A percentile compares a stretch with the other conserved stretches of the same genome.
phyloP scores from a whole-genome alignment of 2,113 vertebrate species.

The Myrmophylax atrothorax region DNA sequence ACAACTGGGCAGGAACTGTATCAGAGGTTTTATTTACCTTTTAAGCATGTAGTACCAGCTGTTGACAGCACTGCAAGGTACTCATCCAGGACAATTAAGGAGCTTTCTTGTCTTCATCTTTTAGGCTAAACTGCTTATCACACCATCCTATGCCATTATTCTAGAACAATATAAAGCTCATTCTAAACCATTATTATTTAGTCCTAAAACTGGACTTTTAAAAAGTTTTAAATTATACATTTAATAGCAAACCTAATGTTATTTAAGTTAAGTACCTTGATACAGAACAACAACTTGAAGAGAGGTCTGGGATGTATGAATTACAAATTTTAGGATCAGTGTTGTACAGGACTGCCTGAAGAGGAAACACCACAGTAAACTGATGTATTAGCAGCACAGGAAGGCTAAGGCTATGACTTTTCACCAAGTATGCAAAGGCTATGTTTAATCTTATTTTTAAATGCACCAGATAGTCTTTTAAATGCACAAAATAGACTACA shows the following conservation, averaged over 20 bases:
- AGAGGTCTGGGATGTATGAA: background rate
- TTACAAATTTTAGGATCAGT: background rate
- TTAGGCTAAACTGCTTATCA: background rate
- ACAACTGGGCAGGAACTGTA: background rate
- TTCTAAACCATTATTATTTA: background rate
- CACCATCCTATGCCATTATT: background rate
- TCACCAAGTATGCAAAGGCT: background rate
- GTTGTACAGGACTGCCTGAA: background rate
- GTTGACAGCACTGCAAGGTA: background rate
- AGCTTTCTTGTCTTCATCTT: background rate
- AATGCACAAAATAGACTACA: too few species aligned
- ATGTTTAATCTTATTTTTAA: background rate
- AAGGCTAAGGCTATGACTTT: background rate
- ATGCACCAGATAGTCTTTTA: background rate
- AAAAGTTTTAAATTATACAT: background rate
- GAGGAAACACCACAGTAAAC: background rate
- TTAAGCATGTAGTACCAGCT: background rate
- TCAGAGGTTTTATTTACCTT: background rate
- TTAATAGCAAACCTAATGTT: background rate
- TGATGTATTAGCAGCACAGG: background rate
- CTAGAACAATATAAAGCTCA: background rate
- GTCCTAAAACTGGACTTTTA: accelerated
- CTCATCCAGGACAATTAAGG: background rate
- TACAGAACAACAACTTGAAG: background rate
- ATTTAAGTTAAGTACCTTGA: background rate